Evolutionary conservation across 2,888 invertebrate genomes (phyloP).

Genomic region (Drosophila longiperda): DNA sequence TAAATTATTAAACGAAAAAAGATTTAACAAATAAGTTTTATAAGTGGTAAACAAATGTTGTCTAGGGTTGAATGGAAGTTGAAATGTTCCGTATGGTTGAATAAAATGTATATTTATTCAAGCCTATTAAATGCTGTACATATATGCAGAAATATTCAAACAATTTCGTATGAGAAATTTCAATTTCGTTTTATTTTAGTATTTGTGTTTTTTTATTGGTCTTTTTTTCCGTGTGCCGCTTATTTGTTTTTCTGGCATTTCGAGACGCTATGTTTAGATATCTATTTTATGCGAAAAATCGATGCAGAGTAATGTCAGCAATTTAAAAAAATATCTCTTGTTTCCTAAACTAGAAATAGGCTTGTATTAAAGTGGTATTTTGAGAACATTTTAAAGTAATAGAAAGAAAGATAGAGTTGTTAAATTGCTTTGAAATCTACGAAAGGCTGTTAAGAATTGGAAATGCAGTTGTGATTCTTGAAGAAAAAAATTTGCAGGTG

Average conservation of each 20-base stretch:
- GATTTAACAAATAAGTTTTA: conserved; percentile 36
- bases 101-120: conserved; percentile 19
- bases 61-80: conserved; percentile 50
- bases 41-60: conserved; percentile 53
- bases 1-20: conserved; percentile 43
- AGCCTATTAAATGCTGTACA: not conserved
- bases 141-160: conserved; percentile 33
- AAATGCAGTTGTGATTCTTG: not conserved
- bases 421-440: not conserved
- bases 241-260: conserved; percentile 52
- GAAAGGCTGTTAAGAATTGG: not conserved
- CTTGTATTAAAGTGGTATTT: not conserved
- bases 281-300: conserved; percentile 34
- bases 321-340: conserved; percentile 25
- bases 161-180: conserved; percentile 40
- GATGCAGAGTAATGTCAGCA: conserved; percentile 28
- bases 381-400: not conserved
- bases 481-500: not conserved
- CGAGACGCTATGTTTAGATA: conserved; percentile 52
- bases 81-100: conserved; percentile 30
- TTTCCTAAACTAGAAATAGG: not conserved
- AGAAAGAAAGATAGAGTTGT: not conserved
- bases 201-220: conserved; percentile 1
- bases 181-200: conserved; percentile 26
- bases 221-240: conserved; percentile 16